Evolutionary conservation across 2,888 invertebrate species (phyloP).

Genomic region (Oegoconia quadripuncta): DNA sequence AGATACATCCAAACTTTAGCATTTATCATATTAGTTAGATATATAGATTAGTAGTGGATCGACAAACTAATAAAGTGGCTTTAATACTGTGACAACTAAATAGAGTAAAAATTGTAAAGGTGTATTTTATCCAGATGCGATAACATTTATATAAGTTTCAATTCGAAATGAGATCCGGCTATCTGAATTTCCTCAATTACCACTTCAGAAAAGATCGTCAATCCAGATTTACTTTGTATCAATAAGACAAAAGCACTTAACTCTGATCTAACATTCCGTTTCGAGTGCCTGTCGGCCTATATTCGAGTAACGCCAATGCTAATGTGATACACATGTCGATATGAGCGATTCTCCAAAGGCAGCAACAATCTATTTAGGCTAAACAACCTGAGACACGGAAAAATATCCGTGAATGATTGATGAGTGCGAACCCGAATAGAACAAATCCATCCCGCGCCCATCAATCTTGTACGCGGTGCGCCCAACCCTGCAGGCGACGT

Average conservation of each 20-base stretch:
- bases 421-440: conserved; percentile 73
- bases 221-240: not conserved
- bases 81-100: too few relatives aligned
- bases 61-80: too few relatives aligned
- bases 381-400: conserved; percentile 76
- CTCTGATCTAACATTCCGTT: not conserved
- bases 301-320: conserved; percentile 39
- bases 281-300: conserved; percentile 3
- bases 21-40: too few relatives aligned
- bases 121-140: too few relatives aligned
- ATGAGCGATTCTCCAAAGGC: conserved; percentile 53
- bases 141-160: too few relatives aligned
- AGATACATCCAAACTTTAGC: too few relatives aligned
- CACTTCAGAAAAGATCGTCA: too few relatives aligned
- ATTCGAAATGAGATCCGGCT: too few relatives aligned
- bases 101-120: too few relatives aligned
- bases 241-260: not conserved
- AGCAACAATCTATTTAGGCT: conserved; percentile 74
- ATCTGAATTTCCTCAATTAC: too few relatives aligned
- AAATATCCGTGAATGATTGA: conserved; percentile 78
- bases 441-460: conserved; percentile 74
- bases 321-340: conserved; percentile 62
- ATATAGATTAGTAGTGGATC: too few relatives aligned
- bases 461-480: conserved; percentile 60
- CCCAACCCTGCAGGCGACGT: conserved; percentile 63